Evolutionary conservation across 2,113 vertebrate genomes (phyloP).

Genomic region (Carlito syrichta): DNA sequence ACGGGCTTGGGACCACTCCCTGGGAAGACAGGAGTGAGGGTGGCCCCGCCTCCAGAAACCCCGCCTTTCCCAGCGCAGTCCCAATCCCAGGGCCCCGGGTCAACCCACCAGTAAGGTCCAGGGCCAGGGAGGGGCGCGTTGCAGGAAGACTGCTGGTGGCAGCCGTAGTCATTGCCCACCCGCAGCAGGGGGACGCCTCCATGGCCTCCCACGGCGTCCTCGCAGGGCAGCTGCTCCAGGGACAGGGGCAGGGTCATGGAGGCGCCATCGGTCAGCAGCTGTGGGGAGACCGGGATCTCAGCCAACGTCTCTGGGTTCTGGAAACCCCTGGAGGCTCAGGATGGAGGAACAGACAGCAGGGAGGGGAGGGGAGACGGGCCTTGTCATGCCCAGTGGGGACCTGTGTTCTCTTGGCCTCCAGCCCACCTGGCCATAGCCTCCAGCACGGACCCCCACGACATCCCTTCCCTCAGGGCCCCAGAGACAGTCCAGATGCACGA

Average conservation of each 20-base stretch:
- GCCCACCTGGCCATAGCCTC: neutral
- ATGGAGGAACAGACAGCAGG: neutral
- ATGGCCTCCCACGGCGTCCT: fast-evolving
- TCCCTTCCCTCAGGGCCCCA: neutral
- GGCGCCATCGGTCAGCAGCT: constrained; percentile 6
- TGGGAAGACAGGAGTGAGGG: neutral
- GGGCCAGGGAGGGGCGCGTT: constrained; percentile 80
- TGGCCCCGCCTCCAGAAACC: neutral
- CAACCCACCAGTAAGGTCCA: constrained; percentile 79
- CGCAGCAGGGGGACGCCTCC: constrained; percentile 25
- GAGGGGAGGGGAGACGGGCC: neutral
- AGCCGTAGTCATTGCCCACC: constrained; percentile 77
- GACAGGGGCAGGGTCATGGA: constrained; percentile 80
- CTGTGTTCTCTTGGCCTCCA: neutral
- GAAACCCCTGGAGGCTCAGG: constrained; percentile 73
- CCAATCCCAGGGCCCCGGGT: neutral
- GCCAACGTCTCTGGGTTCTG: constrained; percentile 65
- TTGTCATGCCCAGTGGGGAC: too few relatives aligned
- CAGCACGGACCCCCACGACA: too few relatives aligned
- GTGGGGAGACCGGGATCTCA: constrained; percentile 55
- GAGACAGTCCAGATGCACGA: neutral
- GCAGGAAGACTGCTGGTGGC: constrained; percentile 75
- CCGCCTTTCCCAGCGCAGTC: neutral
- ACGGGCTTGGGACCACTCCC: too few relatives aligned
- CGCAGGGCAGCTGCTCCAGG: constrained; percentile 40